phyloP scores from a whole-genome alignment of 2,113 vertebrate genomes.

The Trichomycterus rosablanca region DNA sequence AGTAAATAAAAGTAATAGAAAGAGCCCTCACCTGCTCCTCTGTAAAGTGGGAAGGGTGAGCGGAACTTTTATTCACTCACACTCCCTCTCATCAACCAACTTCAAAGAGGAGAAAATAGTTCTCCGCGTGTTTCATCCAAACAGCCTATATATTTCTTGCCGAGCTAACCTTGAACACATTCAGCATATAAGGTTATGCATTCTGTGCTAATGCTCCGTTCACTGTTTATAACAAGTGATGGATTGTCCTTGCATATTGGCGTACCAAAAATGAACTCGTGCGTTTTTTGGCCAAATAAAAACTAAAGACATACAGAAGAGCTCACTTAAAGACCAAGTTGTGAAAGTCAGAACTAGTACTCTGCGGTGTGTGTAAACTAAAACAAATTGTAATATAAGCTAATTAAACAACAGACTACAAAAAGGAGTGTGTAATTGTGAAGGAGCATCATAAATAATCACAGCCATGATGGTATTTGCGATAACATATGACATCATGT shows the following conservation, averaged over 20 bases:
- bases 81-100: slow-evolving; percentile 23
- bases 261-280: slow-evolving; percentile 6
- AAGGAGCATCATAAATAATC: no score
- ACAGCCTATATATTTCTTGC: slow-evolving; percentile 16
- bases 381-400: no score
- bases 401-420: no score
- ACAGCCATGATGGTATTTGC: no score
- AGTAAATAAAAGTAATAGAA: slow-evolving; percentile 27
- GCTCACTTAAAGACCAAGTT: not conserved
- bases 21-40: slow-evolving; percentile 50
- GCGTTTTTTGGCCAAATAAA: no score
- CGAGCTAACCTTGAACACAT: slow-evolving; percentile 9
- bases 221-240: slow-evolving; percentile 6
- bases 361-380: no score
- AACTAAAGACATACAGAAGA: no score
- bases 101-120: slow-evolving; percentile 15
- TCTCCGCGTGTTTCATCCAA: not conserved
- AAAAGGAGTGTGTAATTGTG: no score
- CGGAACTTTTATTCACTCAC: slow-evolving; percentile 15
- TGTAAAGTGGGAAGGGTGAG: slow-evolving; percentile 36
- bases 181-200: slow-evolving; percentile 8
- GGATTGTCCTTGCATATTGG: not conserved
- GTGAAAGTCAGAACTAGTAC: not conserved
- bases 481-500: no score
- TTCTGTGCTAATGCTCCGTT: slow-evolving; percentile 16